Evolutionary conservation across 2,797 vertebrate genomes (phyloP), one percentile per base, ranked within the genome.

Genomic region (Lacerta bilineata): DNA sequence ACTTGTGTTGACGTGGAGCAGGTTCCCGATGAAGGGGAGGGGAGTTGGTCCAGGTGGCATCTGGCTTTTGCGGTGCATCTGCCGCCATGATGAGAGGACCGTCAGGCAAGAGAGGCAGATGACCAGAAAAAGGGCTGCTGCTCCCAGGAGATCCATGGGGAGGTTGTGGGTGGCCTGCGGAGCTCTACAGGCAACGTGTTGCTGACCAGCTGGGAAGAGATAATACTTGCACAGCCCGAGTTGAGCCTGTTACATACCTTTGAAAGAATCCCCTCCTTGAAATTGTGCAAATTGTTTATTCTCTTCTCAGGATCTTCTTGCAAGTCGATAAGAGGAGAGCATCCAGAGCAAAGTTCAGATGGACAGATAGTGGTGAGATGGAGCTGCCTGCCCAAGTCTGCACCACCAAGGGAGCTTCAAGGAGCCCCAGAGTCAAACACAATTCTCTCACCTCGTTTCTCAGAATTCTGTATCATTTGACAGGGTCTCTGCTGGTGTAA

Each of bases 11-110:
- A 75, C 46, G 50, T 85, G 78, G 39, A 89, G 78, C n/a, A 92
- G 43, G 79, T 92, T 92, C 7, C 91, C 91, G 6, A 92, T 20
- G 13, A 92, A 5, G 41, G 91, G 91, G 20, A 92, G 83, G 0
- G 85, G 88, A 0, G 2, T 36, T 4, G 85, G 91, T 1, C 91
- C 91, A 0, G 90, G 91, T 6, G 90, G 90, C 72, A 92, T 55
- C 39, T 43, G 43, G 39, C 36, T 43, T 17, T 27, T n/a, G 13
- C 46, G 39, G 18, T 27, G 86, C 72, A 83, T 59, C n/a, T 76
- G 88, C 55, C 9, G 5, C 88, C 88, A 89, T 2, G 77, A 23
- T 3, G 77, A 85, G 64, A 83, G 78, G 77, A 27, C 27, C 23
- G 87, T 13, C 18, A 91, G 50, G 69, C 27, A 80, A 33, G 46